phyloP scores from a whole-genome alignment of 2,888 invertebrate species.

The Scaptomyza cyrtandrae region DNA sequence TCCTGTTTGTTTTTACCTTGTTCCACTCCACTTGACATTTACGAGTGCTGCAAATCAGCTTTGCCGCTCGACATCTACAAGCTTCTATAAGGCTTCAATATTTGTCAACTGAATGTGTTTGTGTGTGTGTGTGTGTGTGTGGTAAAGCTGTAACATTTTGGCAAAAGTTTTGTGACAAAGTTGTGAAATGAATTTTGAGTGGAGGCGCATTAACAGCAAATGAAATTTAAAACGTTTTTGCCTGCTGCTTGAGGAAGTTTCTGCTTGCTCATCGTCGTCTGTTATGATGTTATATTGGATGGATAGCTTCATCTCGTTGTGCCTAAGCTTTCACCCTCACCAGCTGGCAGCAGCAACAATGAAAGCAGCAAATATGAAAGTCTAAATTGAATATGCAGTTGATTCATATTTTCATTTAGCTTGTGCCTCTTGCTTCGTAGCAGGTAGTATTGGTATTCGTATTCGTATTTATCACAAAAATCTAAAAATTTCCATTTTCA shows the following conservation, averaged over 20 bases:
- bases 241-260: constrained; percentile 11
- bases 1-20: constrained; percentile 2
- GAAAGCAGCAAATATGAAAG: constrained; percentile 24
- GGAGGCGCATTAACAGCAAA: constrained; percentile 65
- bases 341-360: neutral
- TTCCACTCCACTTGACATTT: constrained; percentile 30
- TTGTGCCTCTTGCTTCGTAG: constrained; percentile 3
- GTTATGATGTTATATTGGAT: constrained; percentile 28
- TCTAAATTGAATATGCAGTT: constrained; percentile 48
- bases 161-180: constrained; percentile 49
- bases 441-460: constrained; percentile 10
- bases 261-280: constrained; percentile 10
- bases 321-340: neutral
- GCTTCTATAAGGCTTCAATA: constrained; percentile 53
- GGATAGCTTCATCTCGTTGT: constrained; percentile 25
- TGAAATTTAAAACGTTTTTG: constrained; percentile 68
- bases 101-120: constrained; percentile 33
- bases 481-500: constrained; percentile 67
- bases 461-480: constrained; percentile 55
- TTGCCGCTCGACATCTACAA: constrained; percentile 46
- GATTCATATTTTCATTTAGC: constrained; percentile 11
- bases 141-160: constrained; percentile 37
- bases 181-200: constrained; percentile 67
- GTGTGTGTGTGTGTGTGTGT: constrained; percentile 7
- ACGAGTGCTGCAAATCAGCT: constrained; percentile 62